Percentiles rank a stretch among this genome's conserved stretches.
phyloP scores from a whole-genome alignment of 2,888 invertebrate genomes.

The Amphipoea oculea region DNA sequence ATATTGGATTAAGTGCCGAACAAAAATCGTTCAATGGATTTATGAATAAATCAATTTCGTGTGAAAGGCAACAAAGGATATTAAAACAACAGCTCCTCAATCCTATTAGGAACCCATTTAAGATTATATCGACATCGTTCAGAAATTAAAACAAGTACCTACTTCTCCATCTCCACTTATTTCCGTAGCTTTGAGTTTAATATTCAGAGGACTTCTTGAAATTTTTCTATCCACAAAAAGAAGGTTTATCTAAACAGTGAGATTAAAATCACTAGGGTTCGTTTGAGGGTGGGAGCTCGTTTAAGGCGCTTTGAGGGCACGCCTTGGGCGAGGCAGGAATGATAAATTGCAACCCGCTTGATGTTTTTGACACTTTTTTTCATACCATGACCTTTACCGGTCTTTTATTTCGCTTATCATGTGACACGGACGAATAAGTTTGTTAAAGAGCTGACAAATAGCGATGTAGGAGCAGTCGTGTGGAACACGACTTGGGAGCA shows the following conservation, averaged over 20 bases:
- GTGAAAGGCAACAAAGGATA: slow-evolving; percentile 36
- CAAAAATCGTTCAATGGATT: slow-evolving; percentile 35
- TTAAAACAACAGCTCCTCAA: slow-evolving; percentile 44
- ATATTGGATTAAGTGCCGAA: slow-evolving; percentile 35
- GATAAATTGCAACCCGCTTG: slow-evolving; percentile 84
- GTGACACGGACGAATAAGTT: slow-evolving; percentile 80
- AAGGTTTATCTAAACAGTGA: slow-evolving; percentile 81
- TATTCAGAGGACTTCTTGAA: slow-evolving; percentile 74
- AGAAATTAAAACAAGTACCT: slow-evolving; percentile 48
- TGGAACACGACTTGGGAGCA: slow-evolving; percentile 43
- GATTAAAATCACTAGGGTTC: slow-evolving; percentile 83
- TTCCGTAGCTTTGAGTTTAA: slow-evolving; percentile 71
- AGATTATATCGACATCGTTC: slow-evolving; percentile 41
- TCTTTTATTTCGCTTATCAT: slow-evolving; percentile 83
- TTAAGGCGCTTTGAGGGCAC: slow-evolving; percentile 80
- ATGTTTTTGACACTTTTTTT: slow-evolving; percentile 83
- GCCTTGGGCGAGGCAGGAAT: slow-evolving; percentile 76
- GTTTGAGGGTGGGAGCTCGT: slow-evolving; percentile 75
- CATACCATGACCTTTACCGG: slow-evolving; percentile 77
- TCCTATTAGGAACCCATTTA: slow-evolving; percentile 40
- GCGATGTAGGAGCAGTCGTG: slow-evolving; percentile 61
- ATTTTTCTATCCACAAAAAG: slow-evolving; percentile 72
- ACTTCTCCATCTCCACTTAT: slow-evolving; percentile 49
- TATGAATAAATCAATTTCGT: slow-evolving; percentile 50
- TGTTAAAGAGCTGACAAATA: slow-evolving; percentile 80